Conservation (phyloP, 2,888 invertebrate species). For the Drosophila prostipennis region DNA sequence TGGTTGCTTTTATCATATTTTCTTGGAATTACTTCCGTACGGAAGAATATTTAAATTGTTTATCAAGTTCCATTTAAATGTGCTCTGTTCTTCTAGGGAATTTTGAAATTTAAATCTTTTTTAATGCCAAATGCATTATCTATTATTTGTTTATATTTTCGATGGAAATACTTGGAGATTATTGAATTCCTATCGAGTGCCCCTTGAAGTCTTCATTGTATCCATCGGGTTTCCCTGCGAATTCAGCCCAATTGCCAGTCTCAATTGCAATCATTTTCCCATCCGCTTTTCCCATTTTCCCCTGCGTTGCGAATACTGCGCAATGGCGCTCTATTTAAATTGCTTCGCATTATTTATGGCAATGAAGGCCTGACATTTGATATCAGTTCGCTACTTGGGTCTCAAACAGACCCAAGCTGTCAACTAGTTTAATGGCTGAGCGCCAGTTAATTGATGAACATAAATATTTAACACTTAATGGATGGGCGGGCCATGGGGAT, state of each 20-base stretch:
- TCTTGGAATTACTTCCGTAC: neutral
- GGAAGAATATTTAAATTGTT: neutral
- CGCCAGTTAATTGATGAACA: slow-evolving; percentile 19
- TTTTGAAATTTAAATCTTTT: neutral
- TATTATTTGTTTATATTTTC: neutral
- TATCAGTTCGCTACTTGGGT: slow-evolving; percentile 7
- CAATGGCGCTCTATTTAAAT: slow-evolving; percentile 14
- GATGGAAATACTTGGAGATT: neutral
- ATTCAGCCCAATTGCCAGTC: neutral
- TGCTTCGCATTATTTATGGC: slow-evolving; percentile 24
- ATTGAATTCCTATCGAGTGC: neutral
- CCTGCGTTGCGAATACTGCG: slow-evolving; percentile 5
- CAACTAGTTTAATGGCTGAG: slow-evolving; percentile 7
- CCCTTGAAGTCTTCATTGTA: neutral
- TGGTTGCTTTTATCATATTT: neutral
- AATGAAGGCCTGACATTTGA: slow-evolving; percentile 4
- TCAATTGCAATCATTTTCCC: neutral
- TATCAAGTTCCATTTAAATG: neutral
- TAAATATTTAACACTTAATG: slow-evolving; percentile 7
- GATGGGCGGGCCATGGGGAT: neutral
- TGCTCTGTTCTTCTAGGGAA: neutral
- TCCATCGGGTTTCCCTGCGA: neutral
- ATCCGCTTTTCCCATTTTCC: slow-evolving; percentile 6
- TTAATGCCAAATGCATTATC: neutral
- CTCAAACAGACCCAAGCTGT: neutral